Evolutionary conservation across 37 sponge, comb jelly and placozoan species (phyloP), one percentile per base, ranked within the genome.

Genomic region (Beroe forskalii): DNA sequence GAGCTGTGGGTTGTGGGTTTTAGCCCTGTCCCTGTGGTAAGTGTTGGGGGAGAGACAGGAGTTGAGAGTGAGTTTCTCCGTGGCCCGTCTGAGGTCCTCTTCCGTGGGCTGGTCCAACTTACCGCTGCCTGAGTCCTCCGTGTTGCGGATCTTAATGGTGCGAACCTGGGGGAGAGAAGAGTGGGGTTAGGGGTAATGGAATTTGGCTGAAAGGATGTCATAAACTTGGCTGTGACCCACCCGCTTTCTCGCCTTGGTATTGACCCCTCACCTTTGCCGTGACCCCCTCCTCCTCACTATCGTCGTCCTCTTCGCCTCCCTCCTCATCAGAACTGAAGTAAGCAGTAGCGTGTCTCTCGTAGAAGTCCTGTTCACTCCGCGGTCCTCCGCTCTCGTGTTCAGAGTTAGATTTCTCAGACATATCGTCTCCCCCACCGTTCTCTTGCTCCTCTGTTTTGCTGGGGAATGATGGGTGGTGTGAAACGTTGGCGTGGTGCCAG

Each of bases 1-100:
- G 20, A 69, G 72, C 32, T 69, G 72, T 2, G 72, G 72, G 72
- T 69, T 69, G 72, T 69, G 72, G 20, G 72, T 69, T 69, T 69
- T 69, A 35, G 72, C 28, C 38, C 72, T 33, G 39, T 69, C 72
- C 38, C 72, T 31, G 72, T 69, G 72, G 38, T 32, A 32, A 9
- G 72, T 69, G 38, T 69, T 69, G 17, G 72, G 72, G 32, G 72
- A 69, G 19, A 69, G 38, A 69, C 72, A 69, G 32, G 72, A 69
- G n/a, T n/a, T n/a, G 35, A 69, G 38, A 17, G 72, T 69, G 33
- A 69, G 32, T 32, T 69, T 69, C 38, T 69, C 72, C 19, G 72
- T 69, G 1, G 72, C 72, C 32, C 32, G 28, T 2, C 72, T 33
- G 38, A 69, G 39, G 12, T 69, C 72, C 39, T 69, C 72, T 36